phyloP scores from a whole-genome alignment of 2,888 invertebrate genomes.

The Microdon myrmicae region DNA sequence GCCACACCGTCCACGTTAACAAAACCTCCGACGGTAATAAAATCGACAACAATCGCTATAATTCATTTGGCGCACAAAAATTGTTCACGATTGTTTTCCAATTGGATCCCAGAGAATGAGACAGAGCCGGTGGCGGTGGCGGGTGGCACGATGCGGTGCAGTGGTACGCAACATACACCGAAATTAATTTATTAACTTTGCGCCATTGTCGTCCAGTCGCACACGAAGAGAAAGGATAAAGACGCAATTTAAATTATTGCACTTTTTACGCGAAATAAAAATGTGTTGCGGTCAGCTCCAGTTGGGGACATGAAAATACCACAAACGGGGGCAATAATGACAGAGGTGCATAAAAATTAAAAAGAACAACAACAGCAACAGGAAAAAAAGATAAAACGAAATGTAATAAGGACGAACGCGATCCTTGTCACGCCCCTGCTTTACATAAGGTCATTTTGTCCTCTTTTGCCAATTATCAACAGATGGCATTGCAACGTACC shows the following conservation, averaged over 20 bases:
- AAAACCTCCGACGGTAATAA: conserved; percentile 56
- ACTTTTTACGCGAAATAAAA: conserved; percentile 49
- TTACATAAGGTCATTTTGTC: conserved; percentile 7
- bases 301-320: conserved; percentile 49
- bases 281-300: conserved; percentile 31
- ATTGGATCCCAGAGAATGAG: conserved; percentile 46
- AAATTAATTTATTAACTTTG: conserved; percentile 47
- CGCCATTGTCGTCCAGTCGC: no score
- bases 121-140: conserved; percentile 1
- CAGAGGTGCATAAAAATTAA: conserved; percentile 35
- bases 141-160: no score
- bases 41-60: conserved; percentile 55
- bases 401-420: no score
- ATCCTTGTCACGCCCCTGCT: conserved; percentile 13
- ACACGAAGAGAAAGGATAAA: no score
- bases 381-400: no score
- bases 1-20: conserved; percentile 45
- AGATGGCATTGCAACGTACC: conserved; percentile 50
- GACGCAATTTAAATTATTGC: conserved; percentile 45
- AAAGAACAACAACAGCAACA: conserved; percentile 29
- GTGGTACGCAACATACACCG: conserved; percentile 3
- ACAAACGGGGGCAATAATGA: conserved; percentile 47
- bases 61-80: conserved; percentile 55
- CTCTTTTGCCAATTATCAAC: conserved; percentile 52
- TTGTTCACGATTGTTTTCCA: conserved; percentile 53